A percentile compares a stretch with the other conserved stretches of the same genome.
phyloP scores from a whole-genome alignment of 2,797 vertebrate species.

The Sciurus carolinensis region DNA sequence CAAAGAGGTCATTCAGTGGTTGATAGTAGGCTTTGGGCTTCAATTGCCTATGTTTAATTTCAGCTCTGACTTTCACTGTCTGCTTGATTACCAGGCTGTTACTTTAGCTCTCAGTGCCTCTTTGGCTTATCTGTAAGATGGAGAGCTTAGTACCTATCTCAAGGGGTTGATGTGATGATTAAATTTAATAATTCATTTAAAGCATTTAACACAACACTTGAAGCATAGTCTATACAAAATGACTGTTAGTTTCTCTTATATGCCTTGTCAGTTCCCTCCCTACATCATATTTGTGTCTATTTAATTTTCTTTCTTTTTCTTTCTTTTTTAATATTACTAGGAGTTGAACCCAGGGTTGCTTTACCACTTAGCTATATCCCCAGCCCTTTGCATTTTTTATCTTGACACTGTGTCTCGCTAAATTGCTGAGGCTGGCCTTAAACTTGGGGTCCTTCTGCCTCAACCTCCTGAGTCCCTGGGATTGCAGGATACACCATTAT shows the following conservation, averaged over 20 bases:
- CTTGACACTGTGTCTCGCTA: too few relatives aligned
- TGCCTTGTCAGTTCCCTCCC: accelerated
- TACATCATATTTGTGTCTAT: accelerated
- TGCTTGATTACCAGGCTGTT: neutral
- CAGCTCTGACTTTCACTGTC: neutral
- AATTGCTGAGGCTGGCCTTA: too few relatives aligned
- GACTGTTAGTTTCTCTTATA: accelerated
- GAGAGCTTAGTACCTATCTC: neutral
- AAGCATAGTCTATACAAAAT: neutral
- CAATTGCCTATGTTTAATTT: neutral
- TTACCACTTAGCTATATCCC: too few relatives aligned
- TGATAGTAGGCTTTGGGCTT: neutral
- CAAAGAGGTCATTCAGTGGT: neutral
- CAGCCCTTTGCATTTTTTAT: too few relatives aligned
- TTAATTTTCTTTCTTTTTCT: neutral
- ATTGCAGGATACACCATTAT: too few relatives aligned
- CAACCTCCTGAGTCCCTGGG: too few relatives aligned
- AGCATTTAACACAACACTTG: neutral
- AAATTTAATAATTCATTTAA: neutral
- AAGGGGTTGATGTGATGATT: neutral
- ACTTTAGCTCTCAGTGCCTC: neutral
- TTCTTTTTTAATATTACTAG: too few relatives aligned
- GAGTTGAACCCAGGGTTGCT: too few relatives aligned
- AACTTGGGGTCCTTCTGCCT: too few relatives aligned
- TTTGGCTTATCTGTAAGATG: neutral